Evolutionary conservation across 2,888 invertebrate genomes (phyloP).

Genomic region (Ligdia adustata): DNA sequence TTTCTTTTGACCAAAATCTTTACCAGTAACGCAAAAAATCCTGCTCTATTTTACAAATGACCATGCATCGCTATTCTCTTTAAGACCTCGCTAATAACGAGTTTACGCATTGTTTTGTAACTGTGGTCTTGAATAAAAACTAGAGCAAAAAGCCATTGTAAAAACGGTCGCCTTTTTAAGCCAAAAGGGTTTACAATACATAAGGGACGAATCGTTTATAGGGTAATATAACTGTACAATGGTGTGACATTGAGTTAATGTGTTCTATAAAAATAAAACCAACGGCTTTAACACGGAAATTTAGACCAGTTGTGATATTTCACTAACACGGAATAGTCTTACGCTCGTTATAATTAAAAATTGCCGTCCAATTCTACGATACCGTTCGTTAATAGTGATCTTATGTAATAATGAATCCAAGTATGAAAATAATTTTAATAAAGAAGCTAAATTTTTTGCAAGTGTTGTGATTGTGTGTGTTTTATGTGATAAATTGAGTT

Average conservation of each 20-base stretch:
- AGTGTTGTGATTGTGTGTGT: conserved; percentile 4
- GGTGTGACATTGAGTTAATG: conserved; percentile 67
- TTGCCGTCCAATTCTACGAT: conserved; percentile 4
- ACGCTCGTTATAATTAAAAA: conserved; percentile 37
- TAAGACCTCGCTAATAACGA: conserved; percentile 45
- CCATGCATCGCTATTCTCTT: conserved; percentile 26
- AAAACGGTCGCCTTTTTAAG: conserved; percentile 54
- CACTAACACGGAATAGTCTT: conserved; percentile 61
- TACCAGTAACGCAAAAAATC: conserved; percentile 10
- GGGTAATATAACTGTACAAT: conserved; percentile 72
- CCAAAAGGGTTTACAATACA: conserved; percentile 68
- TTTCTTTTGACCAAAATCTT: conserved; percentile 7
- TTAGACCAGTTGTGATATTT: conserved; percentile 67
- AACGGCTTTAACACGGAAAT: conserved; percentile 55
- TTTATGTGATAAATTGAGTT: conserved; percentile 5
- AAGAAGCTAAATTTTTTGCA: conserved; percentile 14
- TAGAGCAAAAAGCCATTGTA: conserved; percentile 71
- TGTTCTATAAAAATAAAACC: conserved; percentile 63
- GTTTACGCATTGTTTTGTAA: conserved; percentile 65
- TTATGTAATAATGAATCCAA: no score
- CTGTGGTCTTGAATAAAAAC: conserved; percentile 67
- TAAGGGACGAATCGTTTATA: conserved; percentile 65
- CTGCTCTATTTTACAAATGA: conserved; percentile 32
- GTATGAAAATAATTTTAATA: no score
- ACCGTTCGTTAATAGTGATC: no score